These are phyloP conservation scores for Platichthys stellatus DNA, from an alignment of 2,113 vertebrate species.

Conservation along the genomic window DNA sequence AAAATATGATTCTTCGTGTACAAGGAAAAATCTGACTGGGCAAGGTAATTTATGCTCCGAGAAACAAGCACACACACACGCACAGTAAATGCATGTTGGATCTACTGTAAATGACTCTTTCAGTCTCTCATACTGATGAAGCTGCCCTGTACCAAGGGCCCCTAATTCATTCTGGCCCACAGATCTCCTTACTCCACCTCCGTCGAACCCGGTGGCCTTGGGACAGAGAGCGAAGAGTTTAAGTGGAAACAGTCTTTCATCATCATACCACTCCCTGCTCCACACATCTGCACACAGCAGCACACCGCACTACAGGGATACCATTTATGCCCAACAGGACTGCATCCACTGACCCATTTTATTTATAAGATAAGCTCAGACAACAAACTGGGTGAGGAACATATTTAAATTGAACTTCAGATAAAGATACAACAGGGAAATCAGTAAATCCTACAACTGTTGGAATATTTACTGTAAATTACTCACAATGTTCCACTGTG, in stretches of 20 bases:
- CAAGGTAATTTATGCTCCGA: conserved; percentile 11
- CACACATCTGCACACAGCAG: conserved; percentile 67
- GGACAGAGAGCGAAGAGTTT: conserved; percentile 70
- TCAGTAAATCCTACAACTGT: neutral
- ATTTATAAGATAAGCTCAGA: conserved; percentile 3
- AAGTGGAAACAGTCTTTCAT: conserved; percentile 79
- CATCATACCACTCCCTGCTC: conserved; percentile 56
- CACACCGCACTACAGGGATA: conserved; percentile 45
- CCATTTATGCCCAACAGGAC: conserved; percentile 16
- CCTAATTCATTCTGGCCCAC: conserved; percentile 59
- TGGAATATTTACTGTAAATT: neutral
- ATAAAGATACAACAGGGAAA: neutral
- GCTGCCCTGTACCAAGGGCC: conserved; percentile 60
- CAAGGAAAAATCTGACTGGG: neutral
- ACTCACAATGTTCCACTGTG: neutral
- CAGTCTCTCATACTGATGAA: conserved; percentile 31
- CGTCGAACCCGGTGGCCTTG: conserved; percentile 71
- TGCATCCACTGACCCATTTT: neutral
- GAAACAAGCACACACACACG: neutral
- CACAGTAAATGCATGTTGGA: neutral
- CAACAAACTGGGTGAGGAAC: neutral
- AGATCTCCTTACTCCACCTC: conserved; percentile 68
- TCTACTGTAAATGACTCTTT: conserved; percentile 54
- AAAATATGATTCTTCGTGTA: conserved; percentile 9
- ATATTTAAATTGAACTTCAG: neutral